A percentile compares a stretch with the other conserved stretches of the same genome.
Conservation (phyloP, 2,797 vertebrate species). For the Echiichthys vipera region DNA sequence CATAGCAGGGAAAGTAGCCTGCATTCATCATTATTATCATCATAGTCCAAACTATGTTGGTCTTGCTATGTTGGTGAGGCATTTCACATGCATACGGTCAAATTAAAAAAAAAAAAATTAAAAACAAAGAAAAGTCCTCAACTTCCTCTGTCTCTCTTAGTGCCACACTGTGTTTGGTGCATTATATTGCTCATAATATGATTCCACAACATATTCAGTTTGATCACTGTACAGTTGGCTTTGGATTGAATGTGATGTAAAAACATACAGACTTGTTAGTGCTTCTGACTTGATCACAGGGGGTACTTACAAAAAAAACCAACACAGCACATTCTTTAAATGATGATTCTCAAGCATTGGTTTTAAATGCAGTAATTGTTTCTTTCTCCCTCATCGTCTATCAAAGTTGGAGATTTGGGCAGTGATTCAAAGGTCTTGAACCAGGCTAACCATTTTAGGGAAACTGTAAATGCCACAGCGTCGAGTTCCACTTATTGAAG, state of each 20-base stretch:
- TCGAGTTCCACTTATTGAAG: constrained; percentile 34
- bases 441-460: neutral
- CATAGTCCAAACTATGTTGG: too few relatives aligned
- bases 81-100: neutral
- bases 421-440: constrained; percentile 6
- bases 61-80: neutral
- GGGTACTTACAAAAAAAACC: neutral
- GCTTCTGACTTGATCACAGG: neutral
- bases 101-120: too few relatives aligned
- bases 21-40: neutral
- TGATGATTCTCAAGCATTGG: neutral
- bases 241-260: neutral
- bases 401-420: neutral
- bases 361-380: neutral
- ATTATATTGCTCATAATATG: neutral
- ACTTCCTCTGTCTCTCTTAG: neutral
- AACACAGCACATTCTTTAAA: neutral
- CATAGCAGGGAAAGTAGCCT: neutral
- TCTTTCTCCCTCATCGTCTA: neutral
- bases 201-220: neutral
- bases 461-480: constrained; percentile 1
- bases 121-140: too few relatives aligned
- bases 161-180: neutral
- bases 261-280: neutral
- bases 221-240: neutral